phyloP scores from a whole-genome alignment of 2,797 vertebrate genomes.

The Antrozous pallidus region DNA sequence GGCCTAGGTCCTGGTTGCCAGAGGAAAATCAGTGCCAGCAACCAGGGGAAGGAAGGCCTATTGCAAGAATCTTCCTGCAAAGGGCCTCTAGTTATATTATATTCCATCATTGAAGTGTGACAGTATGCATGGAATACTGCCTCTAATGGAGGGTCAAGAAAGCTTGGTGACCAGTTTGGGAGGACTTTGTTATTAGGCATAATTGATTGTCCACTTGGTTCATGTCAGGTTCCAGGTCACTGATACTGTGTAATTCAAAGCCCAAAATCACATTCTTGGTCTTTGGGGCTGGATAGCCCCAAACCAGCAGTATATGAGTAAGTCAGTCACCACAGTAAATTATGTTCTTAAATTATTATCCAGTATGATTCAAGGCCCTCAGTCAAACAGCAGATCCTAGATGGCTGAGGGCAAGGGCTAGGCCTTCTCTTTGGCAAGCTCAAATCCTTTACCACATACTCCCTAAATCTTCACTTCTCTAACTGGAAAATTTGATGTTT shows the following conservation, averaged over 20 bases:
- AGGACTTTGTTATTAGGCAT: not conserved
- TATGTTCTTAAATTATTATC: not conserved
- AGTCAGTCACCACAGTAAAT: not conserved
- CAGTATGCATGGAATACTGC: not conserved
- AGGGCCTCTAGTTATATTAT: not conserved
- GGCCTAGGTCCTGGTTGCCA: too few species aligned
- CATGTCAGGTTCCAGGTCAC: not conserved
- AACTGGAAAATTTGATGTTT: not conserved
- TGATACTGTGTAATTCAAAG: not conserved
- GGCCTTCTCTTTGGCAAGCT: not conserved
- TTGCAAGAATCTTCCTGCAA: too few species aligned
- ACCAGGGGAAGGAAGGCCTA: too few species aligned
- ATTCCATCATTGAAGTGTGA: not conserved
- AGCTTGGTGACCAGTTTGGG: not conserved
- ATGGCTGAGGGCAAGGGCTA: not conserved
- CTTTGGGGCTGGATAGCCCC: not conserved
- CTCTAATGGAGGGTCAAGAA: not conserved
- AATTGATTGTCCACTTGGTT: not conserved
- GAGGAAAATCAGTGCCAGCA: too few species aligned
- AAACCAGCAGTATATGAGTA: not conserved
- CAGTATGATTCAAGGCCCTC: not conserved
- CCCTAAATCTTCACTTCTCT: too few species aligned
- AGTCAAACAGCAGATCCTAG: not conserved
- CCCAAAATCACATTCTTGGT: not conserved
- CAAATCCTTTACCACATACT: not conserved